phyloP scores from a whole-genome alignment of 2,113 vertebrate genomes.

The Cinclus cinclus region DNA sequence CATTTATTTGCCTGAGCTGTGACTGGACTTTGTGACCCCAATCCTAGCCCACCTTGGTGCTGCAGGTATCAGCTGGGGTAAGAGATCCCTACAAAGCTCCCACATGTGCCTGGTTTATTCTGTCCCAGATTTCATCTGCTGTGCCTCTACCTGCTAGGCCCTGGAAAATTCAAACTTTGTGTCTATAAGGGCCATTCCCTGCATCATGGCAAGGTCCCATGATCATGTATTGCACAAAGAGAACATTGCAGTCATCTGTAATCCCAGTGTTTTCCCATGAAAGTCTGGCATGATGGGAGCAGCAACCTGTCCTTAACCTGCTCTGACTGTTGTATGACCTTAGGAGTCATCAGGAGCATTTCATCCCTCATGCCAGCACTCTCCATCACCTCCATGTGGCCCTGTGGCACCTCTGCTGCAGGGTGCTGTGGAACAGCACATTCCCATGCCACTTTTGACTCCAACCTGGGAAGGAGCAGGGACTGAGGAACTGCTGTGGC shows the following conservation, averaged over 20 bases:
- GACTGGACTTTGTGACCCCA: not conserved
- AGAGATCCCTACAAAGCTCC: not conserved
- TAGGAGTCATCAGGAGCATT: not conserved
- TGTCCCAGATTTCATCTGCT: not conserved
- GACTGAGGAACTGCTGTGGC: not conserved
- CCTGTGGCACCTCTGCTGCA: not conserved
- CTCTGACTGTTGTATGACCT: not conserved
- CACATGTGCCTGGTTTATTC: not conserved
- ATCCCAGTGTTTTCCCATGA: not conserved
- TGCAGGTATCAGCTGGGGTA: not conserved
- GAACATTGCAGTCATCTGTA: not conserved
- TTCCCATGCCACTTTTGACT: not conserved
- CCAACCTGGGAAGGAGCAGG: not conserved
- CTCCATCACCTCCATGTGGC: not conserved
- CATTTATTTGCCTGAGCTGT: accelerated
- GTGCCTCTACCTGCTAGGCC: not conserved
- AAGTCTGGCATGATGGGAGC: not conserved
- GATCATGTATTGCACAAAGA: not conserved
- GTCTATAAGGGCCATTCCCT: not conserved
- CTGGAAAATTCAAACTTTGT: not conserved
- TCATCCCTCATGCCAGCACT: not conserved
- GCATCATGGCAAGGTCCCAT: not conserved
- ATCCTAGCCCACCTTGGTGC: not conserved
- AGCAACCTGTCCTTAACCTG: not conserved
- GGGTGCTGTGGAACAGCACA: not conserved